Evolutionary conservation across 2,797 vertebrate genomes (phyloP).

Genomic region (Micropoecilia bifurca): DNA sequence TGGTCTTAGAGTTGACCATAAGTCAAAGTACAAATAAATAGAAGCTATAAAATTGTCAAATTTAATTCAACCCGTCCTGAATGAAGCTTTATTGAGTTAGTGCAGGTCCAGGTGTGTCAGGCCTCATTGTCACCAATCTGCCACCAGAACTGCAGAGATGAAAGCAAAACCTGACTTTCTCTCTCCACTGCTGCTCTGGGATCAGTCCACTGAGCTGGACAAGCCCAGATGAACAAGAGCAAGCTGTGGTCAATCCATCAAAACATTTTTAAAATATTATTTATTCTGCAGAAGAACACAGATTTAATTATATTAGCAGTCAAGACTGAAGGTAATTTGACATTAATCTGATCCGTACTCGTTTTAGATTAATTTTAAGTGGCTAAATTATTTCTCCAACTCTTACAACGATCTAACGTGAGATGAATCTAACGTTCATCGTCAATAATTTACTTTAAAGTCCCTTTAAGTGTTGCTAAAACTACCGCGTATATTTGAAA

Average conservation of each 20-base stretch:
- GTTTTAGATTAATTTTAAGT: accelerated
- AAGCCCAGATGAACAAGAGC: neutral
- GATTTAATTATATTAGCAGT: neutral
- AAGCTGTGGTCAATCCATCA: neutral
- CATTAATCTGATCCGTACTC: neutral
- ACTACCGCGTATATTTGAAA: neutral
- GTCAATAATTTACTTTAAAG: neutral
- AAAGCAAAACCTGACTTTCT: constrained; percentile 76
- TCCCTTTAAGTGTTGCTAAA: too few species aligned
- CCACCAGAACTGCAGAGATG: constrained; percentile 60
- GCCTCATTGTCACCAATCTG: constrained; percentile 76
- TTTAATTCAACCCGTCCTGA: neutral
- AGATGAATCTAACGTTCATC: neutral
- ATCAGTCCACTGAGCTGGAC: constrained; percentile 52
- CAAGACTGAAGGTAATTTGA: neutral
- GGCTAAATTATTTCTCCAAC: neutral
- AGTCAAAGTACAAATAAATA: too few species aligned
- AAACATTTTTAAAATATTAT: neutral
- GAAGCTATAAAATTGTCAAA: too few species aligned
- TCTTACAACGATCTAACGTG: neutral
- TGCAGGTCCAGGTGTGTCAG: constrained; percentile 54
- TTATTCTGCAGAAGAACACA: neutral
- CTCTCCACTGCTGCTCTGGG: constrained; percentile 53
- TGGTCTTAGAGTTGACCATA: too few species aligned
- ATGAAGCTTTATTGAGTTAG: neutral